phyloP scores from a whole-genome alignment of 2,113 vertebrate species.

The Saccopteryx bilineata region DNA sequence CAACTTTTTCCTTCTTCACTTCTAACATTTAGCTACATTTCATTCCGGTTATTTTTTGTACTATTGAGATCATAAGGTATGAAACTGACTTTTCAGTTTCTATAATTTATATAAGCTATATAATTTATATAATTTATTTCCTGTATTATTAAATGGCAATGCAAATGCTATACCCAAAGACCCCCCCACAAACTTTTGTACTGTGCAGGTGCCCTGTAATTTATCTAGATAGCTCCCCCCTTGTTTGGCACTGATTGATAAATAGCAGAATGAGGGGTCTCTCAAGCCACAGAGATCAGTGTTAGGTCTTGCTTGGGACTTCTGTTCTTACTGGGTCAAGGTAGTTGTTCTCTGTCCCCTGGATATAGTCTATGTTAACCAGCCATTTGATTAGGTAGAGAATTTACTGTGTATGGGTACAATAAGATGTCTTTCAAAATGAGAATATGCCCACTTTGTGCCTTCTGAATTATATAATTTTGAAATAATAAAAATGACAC shows the following conservation, averaged over 20 bases:
- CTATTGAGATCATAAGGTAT: not conserved
- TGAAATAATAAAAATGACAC: not conserved
- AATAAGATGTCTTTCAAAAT: not conserved
- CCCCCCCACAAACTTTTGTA: not conserved
- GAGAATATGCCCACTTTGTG: not conserved
- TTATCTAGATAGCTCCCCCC: not conserved
- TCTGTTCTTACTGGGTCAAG: not conserved
- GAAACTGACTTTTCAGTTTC: constrained; percentile 32
- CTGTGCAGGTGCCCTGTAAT: not conserved
- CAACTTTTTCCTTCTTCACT: not conserved
- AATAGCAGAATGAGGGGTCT: not conserved
- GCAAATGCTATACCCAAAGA: not conserved
- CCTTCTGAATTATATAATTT: not conserved
- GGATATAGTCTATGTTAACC: not conserved
- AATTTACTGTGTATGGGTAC: not conserved
- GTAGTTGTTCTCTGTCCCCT: not conserved
- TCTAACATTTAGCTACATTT: not conserved
- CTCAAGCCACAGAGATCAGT: not conserved
- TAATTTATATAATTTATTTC: not conserved
- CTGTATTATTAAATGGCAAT: not conserved
- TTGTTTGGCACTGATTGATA: not conserved
- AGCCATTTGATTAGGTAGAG: not conserved
- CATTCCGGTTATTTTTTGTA: not conserved
- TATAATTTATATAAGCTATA: not conserved
- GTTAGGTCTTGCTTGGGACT: not conserved